These are phyloP conservation scores for Charadrius vociferus DNA, from an alignment of 2,113 vertebrate species.

Conservation along the genomic window DNA sequence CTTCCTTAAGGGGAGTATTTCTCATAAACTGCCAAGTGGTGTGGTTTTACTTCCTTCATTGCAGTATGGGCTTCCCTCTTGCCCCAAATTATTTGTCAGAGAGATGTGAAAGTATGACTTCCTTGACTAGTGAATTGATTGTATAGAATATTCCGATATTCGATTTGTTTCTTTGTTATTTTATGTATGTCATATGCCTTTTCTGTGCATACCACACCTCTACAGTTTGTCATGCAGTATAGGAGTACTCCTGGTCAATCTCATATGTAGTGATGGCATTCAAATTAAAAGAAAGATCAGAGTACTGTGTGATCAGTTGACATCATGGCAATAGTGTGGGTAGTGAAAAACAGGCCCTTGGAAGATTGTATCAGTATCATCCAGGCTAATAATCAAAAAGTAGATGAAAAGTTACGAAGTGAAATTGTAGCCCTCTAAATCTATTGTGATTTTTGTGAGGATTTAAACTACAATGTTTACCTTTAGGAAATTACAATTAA, in stretches of 20 bases:
- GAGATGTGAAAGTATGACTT: not conserved
- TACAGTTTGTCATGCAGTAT: not conserved
- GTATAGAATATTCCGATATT: not conserved
- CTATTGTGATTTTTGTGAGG: not conserved
- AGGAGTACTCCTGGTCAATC: not conserved
- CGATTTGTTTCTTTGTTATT: not conserved
- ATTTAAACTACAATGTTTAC: not conserved
- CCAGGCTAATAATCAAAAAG: not conserved
- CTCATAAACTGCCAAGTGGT: not conserved
- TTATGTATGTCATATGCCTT: not conserved
- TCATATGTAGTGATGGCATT: not conserved
- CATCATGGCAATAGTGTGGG: accelerated
- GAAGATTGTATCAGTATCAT: not conserved
- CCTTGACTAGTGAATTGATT: not conserved
- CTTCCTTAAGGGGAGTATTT: not conserved
- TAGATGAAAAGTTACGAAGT: not conserved
- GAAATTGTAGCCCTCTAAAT: not conserved
- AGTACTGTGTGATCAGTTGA: not conserved
- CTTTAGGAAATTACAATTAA: not conserved
- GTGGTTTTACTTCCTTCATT: not conserved
- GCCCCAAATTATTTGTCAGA: not conserved
- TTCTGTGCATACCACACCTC: not conserved
- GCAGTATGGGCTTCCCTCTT: not conserved
- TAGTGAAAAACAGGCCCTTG: not conserved
- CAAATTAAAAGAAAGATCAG: not conserved